phyloP scores from a whole-genome alignment of 2,888 invertebrate genomes.

The Scaptomyza caliginosa region DNA sequence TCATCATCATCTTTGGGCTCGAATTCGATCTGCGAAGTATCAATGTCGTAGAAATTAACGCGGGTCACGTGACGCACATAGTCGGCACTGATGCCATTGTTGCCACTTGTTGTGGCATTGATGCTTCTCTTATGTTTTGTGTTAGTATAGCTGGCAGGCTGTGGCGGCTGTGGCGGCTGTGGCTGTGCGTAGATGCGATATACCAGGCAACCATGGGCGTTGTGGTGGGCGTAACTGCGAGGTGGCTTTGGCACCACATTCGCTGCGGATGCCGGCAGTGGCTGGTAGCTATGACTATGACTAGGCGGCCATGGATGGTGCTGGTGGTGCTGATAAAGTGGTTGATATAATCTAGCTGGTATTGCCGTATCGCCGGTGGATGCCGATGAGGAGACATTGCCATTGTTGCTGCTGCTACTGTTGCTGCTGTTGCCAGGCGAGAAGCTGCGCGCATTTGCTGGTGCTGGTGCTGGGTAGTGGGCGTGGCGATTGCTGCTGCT shows the following conservation, averaged over 20 bases:
- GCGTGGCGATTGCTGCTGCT: constrained; percentile 41
- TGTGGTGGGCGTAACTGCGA: constrained; percentile 55
- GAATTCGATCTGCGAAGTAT: constrained; percentile 85
- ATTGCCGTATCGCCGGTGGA: constrained; percentile 83
- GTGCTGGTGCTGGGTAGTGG: constrained; percentile 17
- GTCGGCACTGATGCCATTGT: constrained; percentile 48
- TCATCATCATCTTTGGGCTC: constrained; percentile 86
- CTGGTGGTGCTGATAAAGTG: constrained; percentile 18
- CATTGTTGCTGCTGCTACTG: constrained; percentile 45
- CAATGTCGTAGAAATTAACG: constrained; percentile 85
- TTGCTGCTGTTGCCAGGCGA: constrained; percentile 28
- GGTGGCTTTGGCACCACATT: constrained; percentile 83
- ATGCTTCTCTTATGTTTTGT: constrained; percentile 1
- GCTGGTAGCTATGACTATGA: constrained; percentile 64
- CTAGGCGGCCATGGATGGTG: constrained; percentile 56
- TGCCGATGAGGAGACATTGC: constrained; percentile 79
- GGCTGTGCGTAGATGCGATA: constrained; percentile 56
- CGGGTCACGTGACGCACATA: constrained; percentile 84
- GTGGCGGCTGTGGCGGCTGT: too few relatives aligned
- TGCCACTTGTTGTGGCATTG: background rate
- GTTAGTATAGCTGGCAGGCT: constrained; percentile 23
- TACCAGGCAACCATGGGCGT: constrained; percentile 44
- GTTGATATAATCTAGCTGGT: constrained; percentile 62
- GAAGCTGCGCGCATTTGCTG: constrained; percentile 7
- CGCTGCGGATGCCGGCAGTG: constrained; percentile 29